Evolutionary conservation across 2,888 invertebrate species (phyloP).

Genomic region (Caradrina kadenii): DNA sequence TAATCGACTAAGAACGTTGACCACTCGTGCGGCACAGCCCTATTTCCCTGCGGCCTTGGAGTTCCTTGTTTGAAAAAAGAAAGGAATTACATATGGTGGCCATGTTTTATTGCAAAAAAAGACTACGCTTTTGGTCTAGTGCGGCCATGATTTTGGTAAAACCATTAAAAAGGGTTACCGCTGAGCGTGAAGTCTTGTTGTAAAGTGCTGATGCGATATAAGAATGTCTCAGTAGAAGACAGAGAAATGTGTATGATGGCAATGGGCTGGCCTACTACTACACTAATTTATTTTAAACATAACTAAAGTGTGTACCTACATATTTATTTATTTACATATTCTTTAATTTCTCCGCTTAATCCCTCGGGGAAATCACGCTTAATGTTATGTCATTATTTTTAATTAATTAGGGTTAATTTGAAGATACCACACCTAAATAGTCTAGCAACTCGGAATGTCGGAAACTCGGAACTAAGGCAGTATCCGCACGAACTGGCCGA

Average conservation of each 20-base stretch:
- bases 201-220: too few relatives aligned
- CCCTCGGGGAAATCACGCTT: background rate
- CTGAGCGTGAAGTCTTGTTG: too few relatives aligned
- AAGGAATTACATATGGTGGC: constrained; percentile 6
- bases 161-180: too few relatives aligned
- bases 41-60: constrained; percentile 65
- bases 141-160: too few relatives aligned
- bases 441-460: constrained; percentile 11
- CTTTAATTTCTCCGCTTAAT: too few relatives aligned
- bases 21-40: constrained; percentile 38
- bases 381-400: background rate
- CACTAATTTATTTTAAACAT: too few relatives aligned
- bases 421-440: constrained; percentile 5
- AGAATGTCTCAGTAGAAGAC: too few relatives aligned
- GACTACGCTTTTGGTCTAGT: background rate
- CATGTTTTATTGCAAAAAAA: background rate
- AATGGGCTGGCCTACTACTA: too few relatives aligned
- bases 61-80: constrained; percentile 57
- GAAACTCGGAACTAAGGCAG: constrained; percentile 23
- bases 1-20: constrained; percentile 62
- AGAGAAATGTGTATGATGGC: too few relatives aligned
- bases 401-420: background rate
- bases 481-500: constrained; percentile 22
- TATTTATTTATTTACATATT: too few relatives aligned
- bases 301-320: too few relatives aligned